Base-by-base conservation (phyloP, 2,113 vertebrate genomes). In the Nibea coibor region DNA sequence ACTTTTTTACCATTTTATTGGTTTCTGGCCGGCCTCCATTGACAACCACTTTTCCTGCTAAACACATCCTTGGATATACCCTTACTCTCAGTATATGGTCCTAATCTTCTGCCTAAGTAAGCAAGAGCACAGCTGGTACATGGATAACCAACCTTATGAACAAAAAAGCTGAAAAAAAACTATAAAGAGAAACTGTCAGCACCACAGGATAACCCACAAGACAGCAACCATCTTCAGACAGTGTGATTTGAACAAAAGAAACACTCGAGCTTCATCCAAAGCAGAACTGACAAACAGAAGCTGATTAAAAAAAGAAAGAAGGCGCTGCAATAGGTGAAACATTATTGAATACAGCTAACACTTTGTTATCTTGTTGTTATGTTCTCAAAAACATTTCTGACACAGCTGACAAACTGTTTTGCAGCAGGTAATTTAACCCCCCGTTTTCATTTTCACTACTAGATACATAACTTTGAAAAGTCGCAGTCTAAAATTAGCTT, bases 41-140 rank as follows among this genome's bases (percentile, higher is more conserved):
- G 65, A 80, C 31, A 42, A 58, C 19, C 6, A 39, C 8, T n/a
- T 42, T 68, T 50, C 56, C 16, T 42, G 19, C 54, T 62, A 50
- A 53, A 48, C 31, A 8, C 43, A 64, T 35, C 51, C 20, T 12
- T 31, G 0, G 1, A 31, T 43, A 16, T 58, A 26, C 9, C 12
- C 69, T 14, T 0, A 2, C 11, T 7, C 24, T 11, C 7, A 58
- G 47, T 24, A n/a, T 1, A 53, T 50, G 16, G 24, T 12, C n/a
- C n/a, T 57, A 16, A 63, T 53, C 24, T 75, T 65, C 43, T 80
- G 69, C 62, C 8, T 50, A 56, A 58, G 64, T 28, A 65, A 47
- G 54, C 31, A 53, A 6, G 22, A 51, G 22, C 4, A 24, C 71
- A 50, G 42, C 50, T 75, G 12, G 80, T 65, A 54, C 35, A 54